phyloP scores from a whole-genome alignment of 2,113 vertebrate species.

The Syngnathus floridae region DNA sequence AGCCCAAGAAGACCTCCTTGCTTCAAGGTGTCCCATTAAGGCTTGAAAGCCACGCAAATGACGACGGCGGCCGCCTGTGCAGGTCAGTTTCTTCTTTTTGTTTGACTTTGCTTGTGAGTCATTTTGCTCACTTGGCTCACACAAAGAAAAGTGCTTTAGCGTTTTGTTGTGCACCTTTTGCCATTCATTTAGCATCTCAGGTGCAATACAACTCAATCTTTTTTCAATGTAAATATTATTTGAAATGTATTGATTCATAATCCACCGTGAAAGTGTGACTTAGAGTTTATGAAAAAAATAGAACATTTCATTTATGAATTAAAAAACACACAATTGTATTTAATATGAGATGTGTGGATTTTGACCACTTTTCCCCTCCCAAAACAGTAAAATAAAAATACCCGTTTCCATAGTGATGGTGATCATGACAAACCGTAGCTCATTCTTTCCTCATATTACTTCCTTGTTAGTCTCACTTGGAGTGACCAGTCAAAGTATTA shows the following conservation, averaged over 20 bases:
- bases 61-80: conserved; percentile 8
- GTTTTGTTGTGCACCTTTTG: background rate
- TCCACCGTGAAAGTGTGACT: too few species aligned
- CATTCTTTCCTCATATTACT: background rate
- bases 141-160: background rate
- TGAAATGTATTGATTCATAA: too few species aligned
- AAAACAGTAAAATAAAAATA: too few species aligned
- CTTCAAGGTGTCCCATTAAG: conserved; percentile 12
- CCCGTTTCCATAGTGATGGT: background rate
- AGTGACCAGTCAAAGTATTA: too few species aligned
- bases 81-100: conserved; percentile 42
- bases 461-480: background rate
- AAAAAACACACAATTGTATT: too few species aligned
- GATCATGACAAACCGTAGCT: background rate
- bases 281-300: too few species aligned
- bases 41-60: background rate
- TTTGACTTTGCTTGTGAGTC: background rate
- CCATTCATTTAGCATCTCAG: background rate
- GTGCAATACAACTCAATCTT: too few species aligned
- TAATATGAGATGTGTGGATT: too few species aligned
- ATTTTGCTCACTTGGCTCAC: background rate
- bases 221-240: too few species aligned
- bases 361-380: too few species aligned
- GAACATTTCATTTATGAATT: too few species aligned
- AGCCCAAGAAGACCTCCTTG: conserved; percentile 30